Conservation (phyloP, 1,140 invertebrate species). For the Ceratosolen solmsi region DNA sequence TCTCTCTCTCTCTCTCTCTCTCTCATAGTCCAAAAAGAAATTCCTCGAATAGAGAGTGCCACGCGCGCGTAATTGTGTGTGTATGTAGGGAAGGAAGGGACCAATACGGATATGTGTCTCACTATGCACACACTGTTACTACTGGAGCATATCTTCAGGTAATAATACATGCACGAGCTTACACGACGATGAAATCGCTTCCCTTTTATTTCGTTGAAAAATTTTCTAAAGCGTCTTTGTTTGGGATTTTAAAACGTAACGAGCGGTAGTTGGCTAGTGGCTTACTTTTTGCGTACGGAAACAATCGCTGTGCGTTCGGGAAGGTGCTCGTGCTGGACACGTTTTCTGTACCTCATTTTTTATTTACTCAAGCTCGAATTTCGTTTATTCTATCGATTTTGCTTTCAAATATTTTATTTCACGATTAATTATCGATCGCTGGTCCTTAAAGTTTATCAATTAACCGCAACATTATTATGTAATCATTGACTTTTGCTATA, state of each 20-base stretch:
- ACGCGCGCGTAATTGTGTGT: not conserved
- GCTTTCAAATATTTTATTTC: not conserved
- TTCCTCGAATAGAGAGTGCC: constrained; percentile 33
- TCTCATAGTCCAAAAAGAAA: not conserved
- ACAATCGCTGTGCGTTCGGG: not conserved
- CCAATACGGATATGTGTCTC: constrained; percentile 9
- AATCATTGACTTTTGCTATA: too few species aligned
- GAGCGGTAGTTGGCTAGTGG: not conserved
- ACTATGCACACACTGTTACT: constrained; percentile 42
- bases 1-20: not conserved
- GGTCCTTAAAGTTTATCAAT: too few species aligned
- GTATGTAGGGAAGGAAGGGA: not conserved
- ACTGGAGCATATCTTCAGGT: constrained; percentile 20
- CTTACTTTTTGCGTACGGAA: not conserved
- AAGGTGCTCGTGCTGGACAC: too few species aligned
- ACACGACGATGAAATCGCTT: not conserved
- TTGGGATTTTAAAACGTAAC: not conserved
- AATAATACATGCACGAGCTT: not conserved
- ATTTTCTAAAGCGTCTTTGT: not conserved
- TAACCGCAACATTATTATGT: too few species aligned
- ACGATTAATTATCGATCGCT: too few species aligned
- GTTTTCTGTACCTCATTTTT: not conserved
- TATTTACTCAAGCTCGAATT: not conserved
- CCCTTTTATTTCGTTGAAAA: not conserved
- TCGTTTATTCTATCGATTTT: not conserved